Conservation (phyloP, 1,140 invertebrate genomes). For the Drosophila baimaii region DNA sequence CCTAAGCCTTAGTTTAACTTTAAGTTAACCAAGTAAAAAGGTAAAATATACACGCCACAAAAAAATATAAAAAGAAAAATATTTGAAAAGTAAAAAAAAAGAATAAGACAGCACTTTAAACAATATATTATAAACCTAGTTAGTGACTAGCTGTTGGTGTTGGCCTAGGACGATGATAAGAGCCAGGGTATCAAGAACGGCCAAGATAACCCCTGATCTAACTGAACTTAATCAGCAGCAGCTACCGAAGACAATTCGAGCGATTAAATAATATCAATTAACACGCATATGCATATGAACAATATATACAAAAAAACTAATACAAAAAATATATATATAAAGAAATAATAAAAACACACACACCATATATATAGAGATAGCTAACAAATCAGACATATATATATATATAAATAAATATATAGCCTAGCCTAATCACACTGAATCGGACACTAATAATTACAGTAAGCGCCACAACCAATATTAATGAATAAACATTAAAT, state of each 20-base stretch:
- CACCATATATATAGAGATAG: constrained; percentile 27
- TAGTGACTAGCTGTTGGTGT: constrained; percentile 33
- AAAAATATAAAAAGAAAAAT: neutral
- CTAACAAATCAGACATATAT: constrained; percentile 36
- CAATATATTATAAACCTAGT: constrained; percentile 23
- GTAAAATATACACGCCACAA: constrained; percentile 8
- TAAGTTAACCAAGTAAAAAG: constrained; percentile 38
- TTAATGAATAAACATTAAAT: constrained; percentile 69
- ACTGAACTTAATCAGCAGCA: constrained; percentile 29
- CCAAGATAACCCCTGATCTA: constrained; percentile 36
- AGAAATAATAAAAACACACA: constrained; percentile 20
- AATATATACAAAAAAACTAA: constrained; percentile 40
- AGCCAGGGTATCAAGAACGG: neutral
- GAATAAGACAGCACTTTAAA: constrained; percentile 30
- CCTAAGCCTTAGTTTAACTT: constrained; percentile 13
- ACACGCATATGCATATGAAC: constrained; percentile 46
- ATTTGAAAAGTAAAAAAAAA: constrained; percentile 15
- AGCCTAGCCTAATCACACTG: constrained; percentile 46
- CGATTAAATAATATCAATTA: constrained; percentile 55
- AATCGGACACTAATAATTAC: constrained; percentile 53
- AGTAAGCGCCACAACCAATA: constrained; percentile 45
- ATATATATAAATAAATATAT: constrained; percentile 6
- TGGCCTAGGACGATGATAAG: constrained; percentile 1
- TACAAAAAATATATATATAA: constrained; percentile 22
- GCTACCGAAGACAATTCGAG: constrained; percentile 28